Evolutionary conservation across 2,113 vertebrate species (phyloP), one percentile per base, ranked within the genome.

Genomic region (Pleuronectes platessa): DNA sequence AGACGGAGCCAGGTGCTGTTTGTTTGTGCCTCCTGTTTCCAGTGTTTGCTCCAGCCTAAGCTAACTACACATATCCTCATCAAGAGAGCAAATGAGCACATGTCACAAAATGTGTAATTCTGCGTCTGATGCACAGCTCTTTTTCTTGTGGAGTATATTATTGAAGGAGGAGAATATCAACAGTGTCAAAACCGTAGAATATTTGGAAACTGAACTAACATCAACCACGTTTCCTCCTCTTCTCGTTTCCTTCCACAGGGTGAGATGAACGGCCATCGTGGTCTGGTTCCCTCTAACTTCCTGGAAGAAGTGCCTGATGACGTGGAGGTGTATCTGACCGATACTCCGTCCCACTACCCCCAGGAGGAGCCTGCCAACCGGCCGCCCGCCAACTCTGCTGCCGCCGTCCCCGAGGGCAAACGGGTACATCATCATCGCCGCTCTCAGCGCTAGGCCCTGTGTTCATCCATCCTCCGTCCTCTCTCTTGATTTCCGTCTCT

Each of bases 241-340:
- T 21, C 54, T 56, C 21, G 17, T 21, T 9, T 59, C 45, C 45
- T 0, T 54, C 26, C 4, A 15, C 86, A 99, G 98, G 98, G 97
- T 49, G 96, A 98, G 66, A 93, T 98, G 37, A 97, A 98, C 66
- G 96, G 97, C 71, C 95, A 95, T 76, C 95, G 95, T 4, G 98
- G 97, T 37, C 94, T 99, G 86, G 97, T 98, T 71, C 98, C 98
- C 0, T 99, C 98, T 53, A 99, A 99, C 92, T 99, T 98, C 90
- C 93, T 99, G 88, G 96, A 98, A 94, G 94, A 94, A 90, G 90
- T 95, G 73, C 89, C 94, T 90, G 92, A 88, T 20, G 95, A 95
- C 14, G 95, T 99, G 71, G 97, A 99, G 87, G 98, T 99, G 71
- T 97, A 96, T 86, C 94, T 99, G 1, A 99, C 97, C 0, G 97